Base-by-base conservation (phyloP, 2,888 invertebrate species). In the Drosophila histrio region DNA sequence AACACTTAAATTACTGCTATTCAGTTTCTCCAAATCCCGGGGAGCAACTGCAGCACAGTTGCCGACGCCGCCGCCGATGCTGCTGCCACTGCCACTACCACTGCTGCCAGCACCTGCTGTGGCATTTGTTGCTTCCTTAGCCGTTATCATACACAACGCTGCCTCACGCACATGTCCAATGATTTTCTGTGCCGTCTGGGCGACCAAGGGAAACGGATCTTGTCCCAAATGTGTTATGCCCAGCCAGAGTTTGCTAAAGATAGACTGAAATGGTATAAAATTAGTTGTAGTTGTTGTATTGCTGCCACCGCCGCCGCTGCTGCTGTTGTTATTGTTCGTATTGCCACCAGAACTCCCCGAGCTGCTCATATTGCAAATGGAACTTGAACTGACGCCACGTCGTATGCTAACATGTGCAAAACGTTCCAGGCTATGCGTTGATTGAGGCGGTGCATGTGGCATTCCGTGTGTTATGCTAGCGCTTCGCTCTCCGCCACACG, bases 231-330 rank as follows among this genome's bases (percentile, higher is more conserved):
- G 76, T n/a, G n/a, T n/a, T n/a, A 99, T 93, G 17, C 96, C 95
- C 78, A 94, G 93, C 98, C 98, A 99, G 60, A 99, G 93, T 92
- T 96, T 96, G 92, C 95, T 95, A 92, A 98, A 98, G 58, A 98
- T 95, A 11, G 96, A 96, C 30, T 89, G 87, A 56, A 89, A 91
- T 8, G 91, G 91, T 80, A 91, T 90, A 39, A 79, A 73, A 53
- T 88, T 87, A 7, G 80, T 78, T 1, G 80, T 64, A 2, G 52
- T 50, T 8, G 44, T n/a, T 9, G 36, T 43, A 26, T 28, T 28
- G 24, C 41, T 6, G 15, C 19, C 5, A 22, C 54, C 30, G 43
- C 11, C 17, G 3, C 43, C 4, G 9, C 19, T 19, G 30, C 49
- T 21, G 4, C 43, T 2, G 7, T 21, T 17, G 15, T n/a, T n/a